Conservation (phyloP, 2,113 vertebrate species). For the Struthidea cinerea region DNA sequence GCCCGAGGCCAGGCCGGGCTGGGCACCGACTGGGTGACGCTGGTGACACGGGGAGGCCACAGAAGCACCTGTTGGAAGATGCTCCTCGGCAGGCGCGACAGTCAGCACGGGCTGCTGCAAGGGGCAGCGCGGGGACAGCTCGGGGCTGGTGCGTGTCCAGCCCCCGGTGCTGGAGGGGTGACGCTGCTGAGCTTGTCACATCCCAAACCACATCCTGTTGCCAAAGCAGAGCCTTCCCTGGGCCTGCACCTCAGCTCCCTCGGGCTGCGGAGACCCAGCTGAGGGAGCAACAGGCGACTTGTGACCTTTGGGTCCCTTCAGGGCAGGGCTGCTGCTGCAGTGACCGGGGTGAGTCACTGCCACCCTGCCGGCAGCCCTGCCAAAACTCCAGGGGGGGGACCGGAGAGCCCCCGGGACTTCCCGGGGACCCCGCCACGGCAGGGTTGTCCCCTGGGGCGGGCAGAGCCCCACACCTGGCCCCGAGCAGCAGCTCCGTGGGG, state of each 20-base stretch:
- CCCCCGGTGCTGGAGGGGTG: not conserved
- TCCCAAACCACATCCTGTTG: conserved; percentile 37
- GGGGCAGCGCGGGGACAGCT: not conserved
- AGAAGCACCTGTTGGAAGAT: not conserved
- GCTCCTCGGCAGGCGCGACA: not conserved
- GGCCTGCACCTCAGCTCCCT: not conserved
- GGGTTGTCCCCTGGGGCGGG: not conserved
- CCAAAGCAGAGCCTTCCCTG: not conserved
- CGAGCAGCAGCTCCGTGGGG: not conserved
- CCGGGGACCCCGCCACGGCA: not conserved
- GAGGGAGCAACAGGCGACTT: not conserved
- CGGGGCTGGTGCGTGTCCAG: rapidly evolving
- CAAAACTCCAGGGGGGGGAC: not conserved
- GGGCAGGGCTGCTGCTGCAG: not conserved
- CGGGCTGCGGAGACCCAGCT: rapidly evolving
- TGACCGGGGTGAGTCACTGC: not conserved
- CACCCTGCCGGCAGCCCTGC: not conserved
- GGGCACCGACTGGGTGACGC: rapidly evolving
- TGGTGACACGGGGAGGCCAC: not conserved
- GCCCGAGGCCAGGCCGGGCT: not conserved
- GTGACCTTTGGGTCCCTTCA: not conserved
- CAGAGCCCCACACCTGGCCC: not conserved
- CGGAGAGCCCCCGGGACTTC: conserved; percentile 36
- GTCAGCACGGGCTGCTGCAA: rapidly evolving
- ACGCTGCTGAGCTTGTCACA: not conserved